Base-by-base conservation (phyloP, 2,113 vertebrate genomes). In the Tachysurus fulvidraco region DNA sequence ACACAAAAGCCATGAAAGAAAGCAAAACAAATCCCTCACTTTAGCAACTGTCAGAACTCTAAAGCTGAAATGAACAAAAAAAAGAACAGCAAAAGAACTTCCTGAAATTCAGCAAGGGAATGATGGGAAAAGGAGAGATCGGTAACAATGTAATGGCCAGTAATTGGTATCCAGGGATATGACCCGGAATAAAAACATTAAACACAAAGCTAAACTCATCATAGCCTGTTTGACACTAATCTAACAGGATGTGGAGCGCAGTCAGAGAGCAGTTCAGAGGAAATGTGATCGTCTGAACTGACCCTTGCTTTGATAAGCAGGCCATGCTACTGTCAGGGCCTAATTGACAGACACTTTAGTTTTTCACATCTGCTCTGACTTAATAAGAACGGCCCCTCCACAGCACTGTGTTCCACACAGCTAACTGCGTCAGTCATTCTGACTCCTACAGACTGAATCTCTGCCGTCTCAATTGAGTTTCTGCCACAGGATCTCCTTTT, bases 101-200 rank as follows among this genome's bases (percentile, higher is more conserved):
- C 91, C 87, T 94, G 89, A 94, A 94, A 94, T 92, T 91, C 92
- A 92, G 90, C 92, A 88, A 91, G 92, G 94, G 88, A 59, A 89
- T 89, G 93, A 91, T 89, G 90, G 90, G 62, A 90, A 93, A 88
- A 92, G 91, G 93, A 93, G 93, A 94, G 93, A 94, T 95, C 94
- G 94, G 93, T 94, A 94, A 94, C 94, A 93, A 94, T 92, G 92
- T 95, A 95, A 95, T 95, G 93, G 93, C 91, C 88, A 92, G 94
- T 95, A 95, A 95, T 94, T 94, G 94, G 93, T 94, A 92, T 93
- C 93, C 54, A 92, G 94, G 93, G 95, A 94, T 92, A 92, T 93
- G 88, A 93, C 88, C 85, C 73, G 91, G 85, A 88, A 87, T 90
- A 91, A 86, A 93, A 93, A 94, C 93, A 93, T 90, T 91, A 92